Conservation (phyloP, 2,797 vertebrate genomes). For the Malacoctenus gilli region DNA sequence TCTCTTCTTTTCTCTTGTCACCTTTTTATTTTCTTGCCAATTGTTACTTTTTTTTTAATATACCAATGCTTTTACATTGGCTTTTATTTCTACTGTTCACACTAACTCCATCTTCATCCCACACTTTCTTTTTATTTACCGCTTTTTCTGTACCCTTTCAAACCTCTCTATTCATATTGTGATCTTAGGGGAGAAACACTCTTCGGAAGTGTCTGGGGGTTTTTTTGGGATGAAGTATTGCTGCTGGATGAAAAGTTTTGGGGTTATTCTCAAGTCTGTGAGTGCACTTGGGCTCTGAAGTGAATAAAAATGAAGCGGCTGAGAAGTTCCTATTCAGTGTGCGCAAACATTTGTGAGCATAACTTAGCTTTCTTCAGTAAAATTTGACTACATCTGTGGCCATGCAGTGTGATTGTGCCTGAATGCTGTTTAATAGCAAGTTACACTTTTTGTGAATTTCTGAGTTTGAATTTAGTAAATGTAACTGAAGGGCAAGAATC, state of each 20-base stretch:
- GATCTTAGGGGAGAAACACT: too few species aligned
- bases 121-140: conserved; percentile 5
- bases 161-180: too few species aligned
- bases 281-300: conserved; percentile 22
- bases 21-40: conserved; percentile 22
- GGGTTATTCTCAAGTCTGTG: conserved; percentile 7
- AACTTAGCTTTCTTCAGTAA: neutral
- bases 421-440: neutral
- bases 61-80: conserved; percentile 13
- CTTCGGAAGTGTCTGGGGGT: conserved; percentile 6
- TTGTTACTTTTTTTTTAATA: neutral
- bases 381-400: neutral
- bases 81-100: conserved; percentile 7
- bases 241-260: conserved; percentile 42
- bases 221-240: conserved; percentile 30
- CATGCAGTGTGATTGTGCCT: neutral
- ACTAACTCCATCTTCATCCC: neutral
- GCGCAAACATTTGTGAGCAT: neutral
- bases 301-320: too few species aligned
- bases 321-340: conserved; percentile 3
- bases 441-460: neutral
- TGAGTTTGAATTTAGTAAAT: neutral
- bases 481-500: too few species aligned
- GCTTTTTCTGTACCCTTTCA: neutral
- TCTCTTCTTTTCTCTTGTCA: conserved; percentile 26